A percentile compares a stretch with the other conserved stretches of the same genome.
These are phyloP conservation scores for Vidua chalybeata DNA, from an alignment of 2,113 vertebrate genomes.

Conservation along the genomic window DNA sequence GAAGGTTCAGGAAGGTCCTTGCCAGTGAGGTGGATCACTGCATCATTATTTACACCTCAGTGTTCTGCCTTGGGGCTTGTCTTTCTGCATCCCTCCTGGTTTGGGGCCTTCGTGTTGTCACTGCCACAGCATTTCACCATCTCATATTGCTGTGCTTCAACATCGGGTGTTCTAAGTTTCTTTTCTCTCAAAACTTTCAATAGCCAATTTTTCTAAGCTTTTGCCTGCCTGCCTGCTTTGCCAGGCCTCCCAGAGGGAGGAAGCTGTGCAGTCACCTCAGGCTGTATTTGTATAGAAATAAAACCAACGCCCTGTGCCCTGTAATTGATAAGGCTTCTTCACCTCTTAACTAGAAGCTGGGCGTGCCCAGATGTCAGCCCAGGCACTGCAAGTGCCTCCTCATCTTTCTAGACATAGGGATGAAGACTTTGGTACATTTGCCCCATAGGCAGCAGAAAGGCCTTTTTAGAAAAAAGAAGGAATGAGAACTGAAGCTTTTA, in stretches of 20 bases:
- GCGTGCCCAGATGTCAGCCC: not conserved
- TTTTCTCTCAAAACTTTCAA: not conserved
- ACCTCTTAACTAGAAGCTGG: not conserved
- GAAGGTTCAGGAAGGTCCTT: not conserved
- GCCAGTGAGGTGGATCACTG: not conserved
- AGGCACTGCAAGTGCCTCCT: not conserved
- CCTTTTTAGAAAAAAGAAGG: not conserved
- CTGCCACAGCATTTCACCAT: not conserved
- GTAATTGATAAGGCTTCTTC: not conserved
- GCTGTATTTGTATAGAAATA: not conserved
- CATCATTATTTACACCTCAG: accelerated
- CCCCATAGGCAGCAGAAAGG: not conserved
- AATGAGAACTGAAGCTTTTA: not conserved
- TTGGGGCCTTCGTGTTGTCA: accelerated
- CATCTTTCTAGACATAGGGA: not conserved
- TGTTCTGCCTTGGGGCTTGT: not conserved
- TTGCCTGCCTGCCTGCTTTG: not conserved
- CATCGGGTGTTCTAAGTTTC: not conserved
- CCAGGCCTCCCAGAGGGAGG: not conserved
- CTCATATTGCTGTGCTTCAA: not conserved
- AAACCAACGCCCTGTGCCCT: not conserved
- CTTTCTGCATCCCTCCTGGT: not conserved
- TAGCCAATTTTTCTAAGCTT: not conserved
- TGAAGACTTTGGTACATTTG: not conserved
- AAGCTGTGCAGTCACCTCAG: accelerated